Percentiles rank a stretch among this genome's conserved stretches.
Evolutionary conservation across 1,140 invertebrate genomes (phyloP).

Genomic region (Adelges cooleyi): DNA sequence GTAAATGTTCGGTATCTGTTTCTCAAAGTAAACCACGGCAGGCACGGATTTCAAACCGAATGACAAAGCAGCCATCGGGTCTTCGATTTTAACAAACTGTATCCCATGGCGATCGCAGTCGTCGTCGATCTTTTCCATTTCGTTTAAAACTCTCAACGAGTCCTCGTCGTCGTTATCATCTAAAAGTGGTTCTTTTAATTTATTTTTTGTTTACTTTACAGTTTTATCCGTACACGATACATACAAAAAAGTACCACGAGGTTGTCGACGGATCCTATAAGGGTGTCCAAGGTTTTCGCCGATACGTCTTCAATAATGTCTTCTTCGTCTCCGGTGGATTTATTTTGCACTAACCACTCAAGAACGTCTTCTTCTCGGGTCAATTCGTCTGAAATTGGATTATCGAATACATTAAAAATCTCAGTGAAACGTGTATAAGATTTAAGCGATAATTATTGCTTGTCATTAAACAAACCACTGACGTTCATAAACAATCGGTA

Average conservation of each 20-base stretch:
- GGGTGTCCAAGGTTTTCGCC: slow-evolving; percentile 69
- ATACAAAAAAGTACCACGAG: slow-evolving; percentile 87
- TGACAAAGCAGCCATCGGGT: slow-evolving; percentile 63
- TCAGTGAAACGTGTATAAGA: background rate
- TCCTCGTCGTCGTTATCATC: slow-evolving; percentile 76
- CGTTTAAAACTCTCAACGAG: slow-evolving; percentile 66
- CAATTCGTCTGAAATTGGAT: slow-evolving; percentile 57
- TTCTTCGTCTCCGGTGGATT: slow-evolving; percentile 82
- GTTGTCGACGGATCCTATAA: slow-evolving; percentile 81
- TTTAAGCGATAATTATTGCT: background rate
- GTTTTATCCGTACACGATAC: slow-evolving; percentile 38
- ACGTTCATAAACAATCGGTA: slow-evolving; percentile 91
- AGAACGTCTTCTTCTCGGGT: slow-evolving; percentile 83
- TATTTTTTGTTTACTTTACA: background rate
- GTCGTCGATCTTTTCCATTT: slow-evolving; percentile 85
- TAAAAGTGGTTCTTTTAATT: slow-evolving; percentile 36
- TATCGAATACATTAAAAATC: background rate
- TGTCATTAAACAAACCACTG: slow-evolving; percentile 38
- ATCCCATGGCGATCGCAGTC: slow-evolving; percentile 84
- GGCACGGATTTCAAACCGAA: slow-evolving; percentile 78
- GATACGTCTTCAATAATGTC: slow-evolving; percentile 90
- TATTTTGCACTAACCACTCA: slow-evolving; percentile 84
- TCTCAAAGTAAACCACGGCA: slow-evolving; percentile 84
- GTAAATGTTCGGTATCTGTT: slow-evolving; percentile 82
- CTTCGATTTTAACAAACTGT: slow-evolving; percentile 87